phyloP scores from a whole-genome alignment of 1,140 invertebrate genomes.

The Rhagoletis zephyria region DNA sequence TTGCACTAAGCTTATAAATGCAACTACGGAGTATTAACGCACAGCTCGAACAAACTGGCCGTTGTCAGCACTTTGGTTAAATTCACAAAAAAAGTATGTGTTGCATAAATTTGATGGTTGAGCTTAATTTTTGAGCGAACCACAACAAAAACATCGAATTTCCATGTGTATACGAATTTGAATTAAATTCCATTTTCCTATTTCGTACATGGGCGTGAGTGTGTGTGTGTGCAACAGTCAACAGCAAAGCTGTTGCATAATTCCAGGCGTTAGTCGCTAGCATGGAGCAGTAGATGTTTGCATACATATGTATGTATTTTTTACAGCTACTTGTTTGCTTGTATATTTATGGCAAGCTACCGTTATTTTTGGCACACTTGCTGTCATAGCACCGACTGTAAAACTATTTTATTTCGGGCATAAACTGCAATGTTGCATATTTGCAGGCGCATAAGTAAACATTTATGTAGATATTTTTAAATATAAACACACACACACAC shows the following conservation, averaged over 20 bases:
- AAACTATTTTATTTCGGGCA: conserved; percentile 16
- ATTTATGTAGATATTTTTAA: background rate
- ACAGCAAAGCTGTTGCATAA: background rate
- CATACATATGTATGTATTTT: background rate
- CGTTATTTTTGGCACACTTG: conserved; percentile 47
- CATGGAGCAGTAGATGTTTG: background rate
- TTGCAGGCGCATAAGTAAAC: conserved; percentile 18
- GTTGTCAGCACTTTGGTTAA: background rate
- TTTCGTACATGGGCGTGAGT: too few relatives aligned
- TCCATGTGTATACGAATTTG: background rate
- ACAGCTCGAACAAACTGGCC: background rate
- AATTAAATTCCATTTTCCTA: background rate
- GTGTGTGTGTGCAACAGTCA: background rate
- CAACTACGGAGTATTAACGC: background rate
- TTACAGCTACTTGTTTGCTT: background rate
- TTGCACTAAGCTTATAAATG: too few relatives aligned
- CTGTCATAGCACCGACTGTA: background rate
- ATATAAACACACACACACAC: background rate
- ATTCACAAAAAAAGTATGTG: background rate
- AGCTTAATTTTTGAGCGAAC: background rate
- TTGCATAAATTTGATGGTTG: background rate
- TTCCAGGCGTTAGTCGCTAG: background rate
- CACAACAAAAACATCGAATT: background rate
- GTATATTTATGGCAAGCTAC: background rate
- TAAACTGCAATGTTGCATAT: conserved; percentile 37